Base-by-base conservation (phyloP, 2,113 vertebrate genomes). In the Petromus typicus region DNA sequence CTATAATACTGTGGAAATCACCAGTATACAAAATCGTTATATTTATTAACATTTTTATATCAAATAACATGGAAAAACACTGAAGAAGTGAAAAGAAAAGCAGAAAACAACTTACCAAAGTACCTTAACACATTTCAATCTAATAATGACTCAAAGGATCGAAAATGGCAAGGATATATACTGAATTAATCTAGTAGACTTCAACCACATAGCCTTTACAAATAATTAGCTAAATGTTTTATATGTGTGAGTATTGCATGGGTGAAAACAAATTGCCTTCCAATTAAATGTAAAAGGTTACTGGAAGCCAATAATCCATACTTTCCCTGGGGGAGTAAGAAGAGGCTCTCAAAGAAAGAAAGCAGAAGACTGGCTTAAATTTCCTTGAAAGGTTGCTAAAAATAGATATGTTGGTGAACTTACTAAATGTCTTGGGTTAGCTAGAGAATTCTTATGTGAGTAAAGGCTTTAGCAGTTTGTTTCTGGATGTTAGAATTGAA, bases 281-380 rank as follows among this genome's bases (percentile, higher is more conserved):
- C 43, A 80, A 69, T 94, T 54, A 63, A 54, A 80, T 45, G 43
- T 63, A 67, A 71, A 85, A 81, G 63, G 51, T 95, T 40, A 66
- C 37, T 43, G 5, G 13, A 51, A 1, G 4, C 18, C 16, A 81
- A 8, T 73, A 64, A 66, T 27, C 9, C 14, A 63, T 63, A 45
- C 9, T 80, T 43, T 79, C n/a, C 5, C 57, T 7, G 82, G 20
- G 18, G 30, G 17, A 32, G 23, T 84, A n/a, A 73, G 1, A 34
- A 64, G 30, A 94, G 37, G 34, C 0, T 7, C 30, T 23, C 23
- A 63, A n/a, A 61, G 32, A 91, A 84, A 71, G 63, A 8, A 14
- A 64, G 18, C 16, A 66, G n/a, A 30, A 56, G 7, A 64, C 7
- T 11, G 73, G 1, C 5, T 71, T 54, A 61, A 71, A 56, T 16